Percentiles rank a stretch among this genome's conserved stretches.
Evolutionary conservation across 2,888 invertebrate species (phyloP).

Genomic region (Lochmaea crataegi): DNA sequence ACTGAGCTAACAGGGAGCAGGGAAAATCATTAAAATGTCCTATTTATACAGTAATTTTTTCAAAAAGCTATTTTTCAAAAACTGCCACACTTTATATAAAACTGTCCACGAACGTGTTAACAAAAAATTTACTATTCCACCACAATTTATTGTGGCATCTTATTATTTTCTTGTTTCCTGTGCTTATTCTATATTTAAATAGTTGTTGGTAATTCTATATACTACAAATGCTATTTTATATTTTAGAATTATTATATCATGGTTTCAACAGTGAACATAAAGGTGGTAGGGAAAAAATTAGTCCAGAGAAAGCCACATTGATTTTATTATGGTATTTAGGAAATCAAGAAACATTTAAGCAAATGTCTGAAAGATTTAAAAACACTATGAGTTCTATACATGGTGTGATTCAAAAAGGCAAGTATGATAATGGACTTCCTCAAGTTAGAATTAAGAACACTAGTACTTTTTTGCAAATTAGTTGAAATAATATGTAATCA

Average conservation of each 20-base stretch:
- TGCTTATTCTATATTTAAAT: too few relatives aligned
- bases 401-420: conserved; percentile 38
- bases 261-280: conserved; percentile 36
- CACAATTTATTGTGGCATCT: too few relatives aligned
- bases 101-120: too few relatives aligned
- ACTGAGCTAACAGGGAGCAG: too few relatives aligned
- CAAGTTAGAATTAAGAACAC: not conserved
- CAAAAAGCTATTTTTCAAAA: too few relatives aligned
- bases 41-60: too few relatives aligned
- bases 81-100: too few relatives aligned
- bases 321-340: conserved; percentile 44
- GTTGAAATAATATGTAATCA: too few relatives aligned
- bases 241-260: conserved; percentile 35
- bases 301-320: conserved; percentile 38
- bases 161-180: too few relatives aligned
- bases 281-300: conserved; percentile 37
- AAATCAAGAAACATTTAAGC: conserved; percentile 39
- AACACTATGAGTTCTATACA: conserved; percentile 38
- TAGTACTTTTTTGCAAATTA: too few relatives aligned
- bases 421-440: not conserved
- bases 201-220: too few relatives aligned
- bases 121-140: not conserved
- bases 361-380: conserved; percentile 40
- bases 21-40: too few relatives aligned
- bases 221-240: not conserved